Percentiles rank a stretch among this genome's conserved stretches.
Evolutionary conservation across 2,797 vertebrate species (phyloP).

Genomic region (Tokudaia muenninki): DNA sequence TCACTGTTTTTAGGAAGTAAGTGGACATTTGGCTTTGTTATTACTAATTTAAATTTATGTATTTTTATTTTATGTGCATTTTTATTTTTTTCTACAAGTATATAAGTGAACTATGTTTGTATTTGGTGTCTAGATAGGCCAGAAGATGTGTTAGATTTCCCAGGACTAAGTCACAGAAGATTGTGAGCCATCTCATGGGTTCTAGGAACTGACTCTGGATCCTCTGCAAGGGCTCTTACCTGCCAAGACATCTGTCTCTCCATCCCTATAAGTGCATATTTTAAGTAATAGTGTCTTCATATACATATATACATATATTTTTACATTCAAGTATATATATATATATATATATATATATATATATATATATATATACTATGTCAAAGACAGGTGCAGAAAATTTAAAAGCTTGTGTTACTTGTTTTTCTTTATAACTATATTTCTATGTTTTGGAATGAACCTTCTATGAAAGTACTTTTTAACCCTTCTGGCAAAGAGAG

Average conservation of each 20-base stretch:
- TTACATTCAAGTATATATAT: too few species aligned
- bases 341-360: too few species aligned
- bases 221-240: not conserved
- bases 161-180: not conserved
- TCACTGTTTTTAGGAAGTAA: not conserved
- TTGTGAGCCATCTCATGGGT: not conserved
- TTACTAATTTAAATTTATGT: not conserved
- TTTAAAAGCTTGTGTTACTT: slow-evolving; percentile 46
- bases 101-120: not conserved
- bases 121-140: not conserved
- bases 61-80: not conserved
- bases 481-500: slow-evolving; percentile 39
- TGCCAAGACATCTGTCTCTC: too few species aligned
- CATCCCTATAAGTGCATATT: not conserved
- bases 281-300: not conserved
- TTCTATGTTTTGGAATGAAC: slow-evolving; percentile 7
- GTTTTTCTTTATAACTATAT: not conserved
- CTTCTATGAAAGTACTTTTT: not conserved
- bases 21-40: not conserved
- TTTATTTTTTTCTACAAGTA: not conserved
- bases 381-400: slow-evolving; percentile 41
- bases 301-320: too few species aligned
- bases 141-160: not conserved
- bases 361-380: not conserved
- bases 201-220: not conserved